A percentile compares a stretch with the other conserved stretches of the same genome.
Conservation (phyloP, 2,888 invertebrate species). For the Malacosoma neustria region DNA sequence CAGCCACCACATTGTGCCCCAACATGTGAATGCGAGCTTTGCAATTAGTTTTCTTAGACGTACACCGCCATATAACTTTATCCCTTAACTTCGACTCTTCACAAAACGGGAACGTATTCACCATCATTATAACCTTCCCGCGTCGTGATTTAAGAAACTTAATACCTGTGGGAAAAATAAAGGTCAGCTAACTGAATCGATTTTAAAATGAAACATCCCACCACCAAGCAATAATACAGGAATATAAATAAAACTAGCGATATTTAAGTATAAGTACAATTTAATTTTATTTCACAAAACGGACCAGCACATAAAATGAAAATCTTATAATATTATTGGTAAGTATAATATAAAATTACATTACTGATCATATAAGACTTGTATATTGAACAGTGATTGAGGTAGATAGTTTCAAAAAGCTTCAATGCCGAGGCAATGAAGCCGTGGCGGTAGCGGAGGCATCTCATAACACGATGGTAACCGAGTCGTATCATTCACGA, state of each 20-base stretch:
- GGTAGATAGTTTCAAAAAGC: constrained; percentile 48
- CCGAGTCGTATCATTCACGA: constrained; percentile 38
- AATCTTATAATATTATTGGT: constrained; percentile 60
- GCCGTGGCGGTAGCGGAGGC: constrained; percentile 45
- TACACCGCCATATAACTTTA: constrained; percentile 70
- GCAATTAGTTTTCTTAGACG: constrained; percentile 70
- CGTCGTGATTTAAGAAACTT: constrained; percentile 68
- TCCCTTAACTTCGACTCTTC: constrained; percentile 68
- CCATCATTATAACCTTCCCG: constrained; percentile 71
- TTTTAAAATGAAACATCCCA: constrained; percentile 1
- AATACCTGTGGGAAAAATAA: constrained; percentile 55
- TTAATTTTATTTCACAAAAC: constrained; percentile 72
- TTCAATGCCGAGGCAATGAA: constrained; percentile 28
- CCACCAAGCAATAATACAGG: too few species aligned
- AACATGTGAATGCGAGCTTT: constrained; percentile 69
- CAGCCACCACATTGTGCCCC: constrained; percentile 62
- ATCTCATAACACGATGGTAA: constrained; percentile 23
- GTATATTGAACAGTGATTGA: constrained; percentile 57
- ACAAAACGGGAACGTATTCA: constrained; percentile 71
- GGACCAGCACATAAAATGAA: constrained; percentile 67
- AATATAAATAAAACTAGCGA: constrained; percentile 55
- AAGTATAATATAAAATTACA: constrained; percentile 69
- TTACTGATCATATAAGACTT: constrained; percentile 49
- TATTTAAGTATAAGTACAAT: constrained; percentile 68
- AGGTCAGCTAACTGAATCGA: constrained; percentile 32